Evolutionary conservation across 2,113 vertebrate species (phyloP), one percentile per base, ranked within the genome.

Genomic region (Ictidomys tridecemlineatus): DNA sequence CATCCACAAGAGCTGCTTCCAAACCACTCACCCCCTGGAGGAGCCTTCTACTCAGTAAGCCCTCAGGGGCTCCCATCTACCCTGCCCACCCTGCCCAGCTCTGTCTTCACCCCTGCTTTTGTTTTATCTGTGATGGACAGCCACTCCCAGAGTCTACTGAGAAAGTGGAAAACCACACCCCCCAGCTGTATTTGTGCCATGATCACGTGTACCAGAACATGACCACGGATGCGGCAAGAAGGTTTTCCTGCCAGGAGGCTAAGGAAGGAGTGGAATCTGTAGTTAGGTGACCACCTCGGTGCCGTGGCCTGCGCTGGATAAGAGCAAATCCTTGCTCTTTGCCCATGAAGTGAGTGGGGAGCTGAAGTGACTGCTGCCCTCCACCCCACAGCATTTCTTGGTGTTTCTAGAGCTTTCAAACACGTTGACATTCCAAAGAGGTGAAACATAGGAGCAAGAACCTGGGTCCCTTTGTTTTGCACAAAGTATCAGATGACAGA

Each of bases 321-420:
- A 69, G 37, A 63, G 26, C 17, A 26, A 5, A 67, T 2, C 4
- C 13, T 1, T 20, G 58, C 8, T 45, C 34, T 53, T 65, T 13
- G 32, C 9, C 17, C 7, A 2, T 39, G 24, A 53, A 3, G 0
- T 39, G 18, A 26, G 34, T 72, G 39, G 24, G 4, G 22, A 17
- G 0, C 13, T 5, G 16, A 39, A 48, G 24, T 20, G 4, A 34
- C 0, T 0, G 4, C 1, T 22, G 4, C 8, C 37, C 48, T n/a
- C 4, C 14, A 10, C 4, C 73, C 22, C 28, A 8, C 0, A 42
- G 45, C 0, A 1, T 0, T 12, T 45, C 20, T 8, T 20, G 8
- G 39, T 1, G 16, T 26, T 72, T 39, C 70, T 65, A 8, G 20
- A 18, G 17, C n/a, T 34, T 77, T 65, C 32, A n/a, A 87, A 32